These are phyloP conservation scores for Drosophila nr. fundita DNA, from an alignment of 2,888 invertebrate genomes.

Conservation along the genomic window DNA sequence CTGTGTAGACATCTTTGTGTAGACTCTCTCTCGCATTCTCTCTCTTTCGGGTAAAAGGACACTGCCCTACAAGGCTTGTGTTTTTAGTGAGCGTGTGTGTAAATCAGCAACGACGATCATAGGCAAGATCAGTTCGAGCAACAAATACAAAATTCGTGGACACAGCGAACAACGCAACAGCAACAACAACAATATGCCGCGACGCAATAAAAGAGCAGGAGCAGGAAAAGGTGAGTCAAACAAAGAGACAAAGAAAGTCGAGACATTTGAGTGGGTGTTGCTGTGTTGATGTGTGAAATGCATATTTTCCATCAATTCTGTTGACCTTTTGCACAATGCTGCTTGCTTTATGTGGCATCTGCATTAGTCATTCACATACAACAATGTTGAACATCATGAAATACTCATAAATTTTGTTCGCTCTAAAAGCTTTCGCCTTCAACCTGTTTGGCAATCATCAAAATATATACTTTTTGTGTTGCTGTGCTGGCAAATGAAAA, in stretches of 20 bases:
- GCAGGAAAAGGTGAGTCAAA: slow-evolving; percentile 83
- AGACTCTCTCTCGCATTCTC: slow-evolving; percentile 40
- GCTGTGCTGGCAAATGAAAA: slow-evolving; percentile 63
- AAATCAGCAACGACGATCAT: slow-evolving; percentile 13
- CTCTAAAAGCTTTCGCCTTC: slow-evolving; percentile 62
- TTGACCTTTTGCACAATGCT: slow-evolving; percentile 50
- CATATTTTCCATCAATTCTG: slow-evolving; percentile 16
- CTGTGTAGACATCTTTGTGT: slow-evolving; percentile 59
- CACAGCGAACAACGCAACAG: slow-evolving; percentile 39
- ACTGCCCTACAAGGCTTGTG: slow-evolving; percentile 42
- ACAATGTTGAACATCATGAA: slow-evolving; percentile 30
- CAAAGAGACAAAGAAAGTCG: slow-evolving; percentile 8
- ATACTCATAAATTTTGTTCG: slow-evolving; percentile 40
- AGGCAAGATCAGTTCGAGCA: slow-evolving; percentile 23
- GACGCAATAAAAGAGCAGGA: slow-evolving; percentile 83
- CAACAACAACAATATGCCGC: slow-evolving; percentile 78
- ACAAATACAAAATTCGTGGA: slow-evolving; percentile 39
- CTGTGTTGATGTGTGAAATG: slow-evolving; percentile 16
- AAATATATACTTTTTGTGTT: slow-evolving; percentile 59
- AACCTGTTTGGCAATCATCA: slow-evolving; percentile 74
- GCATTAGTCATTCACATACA: slow-evolving; percentile 56
- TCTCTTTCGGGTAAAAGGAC: slow-evolving; percentile 60
- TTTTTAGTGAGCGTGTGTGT: slow-evolving; percentile 27
- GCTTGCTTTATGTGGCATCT: not conserved
- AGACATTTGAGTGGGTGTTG: not conserved